Conservation (phyloP, 2,113 vertebrate genomes). For the Felis catus region DNA sequence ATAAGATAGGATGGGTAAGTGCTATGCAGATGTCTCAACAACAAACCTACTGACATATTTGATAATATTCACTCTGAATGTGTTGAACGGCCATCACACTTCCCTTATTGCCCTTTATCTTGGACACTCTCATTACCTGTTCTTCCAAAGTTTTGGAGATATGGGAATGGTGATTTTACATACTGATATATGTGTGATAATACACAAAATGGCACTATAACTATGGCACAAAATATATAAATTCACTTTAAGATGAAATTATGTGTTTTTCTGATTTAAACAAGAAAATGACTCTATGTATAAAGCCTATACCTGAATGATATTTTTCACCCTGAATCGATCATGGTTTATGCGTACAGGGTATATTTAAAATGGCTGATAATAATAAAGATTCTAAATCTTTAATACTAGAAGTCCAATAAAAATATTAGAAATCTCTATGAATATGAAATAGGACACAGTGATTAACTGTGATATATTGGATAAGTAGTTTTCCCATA, state of each 20-base stretch:
- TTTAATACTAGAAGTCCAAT: not conserved
- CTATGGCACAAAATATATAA: not conserved
- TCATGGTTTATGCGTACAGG: not conserved
- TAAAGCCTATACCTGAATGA: not conserved
- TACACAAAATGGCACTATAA: not conserved
- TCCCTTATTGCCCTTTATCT: not conserved
- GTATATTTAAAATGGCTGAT: not conserved
- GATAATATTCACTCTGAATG: not conserved
- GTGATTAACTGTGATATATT: slow-evolving; percentile 13
- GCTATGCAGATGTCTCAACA: not conserved
- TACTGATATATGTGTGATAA: not conserved
- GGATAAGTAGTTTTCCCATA: slow-evolving; percentile 36
- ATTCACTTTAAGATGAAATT: not conserved
- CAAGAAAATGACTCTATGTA: not conserved
- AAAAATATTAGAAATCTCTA: not conserved
- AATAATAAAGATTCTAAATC: slow-evolving; percentile 35
- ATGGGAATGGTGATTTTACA: not conserved
- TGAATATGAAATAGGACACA: slow-evolving; percentile 48
- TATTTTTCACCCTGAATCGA: not conserved
- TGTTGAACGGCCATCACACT: not conserved
- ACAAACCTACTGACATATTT: not conserved
- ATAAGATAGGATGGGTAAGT: not conserved
- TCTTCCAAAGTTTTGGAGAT: not conserved
- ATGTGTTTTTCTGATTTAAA: not conserved
- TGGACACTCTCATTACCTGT: not conserved